A percentile compares a stretch with the other conserved stretches of the same genome.
Evolutionary conservation across 2,797 vertebrate genomes (phyloP).

Genomic region (Lemur catta): DNA sequence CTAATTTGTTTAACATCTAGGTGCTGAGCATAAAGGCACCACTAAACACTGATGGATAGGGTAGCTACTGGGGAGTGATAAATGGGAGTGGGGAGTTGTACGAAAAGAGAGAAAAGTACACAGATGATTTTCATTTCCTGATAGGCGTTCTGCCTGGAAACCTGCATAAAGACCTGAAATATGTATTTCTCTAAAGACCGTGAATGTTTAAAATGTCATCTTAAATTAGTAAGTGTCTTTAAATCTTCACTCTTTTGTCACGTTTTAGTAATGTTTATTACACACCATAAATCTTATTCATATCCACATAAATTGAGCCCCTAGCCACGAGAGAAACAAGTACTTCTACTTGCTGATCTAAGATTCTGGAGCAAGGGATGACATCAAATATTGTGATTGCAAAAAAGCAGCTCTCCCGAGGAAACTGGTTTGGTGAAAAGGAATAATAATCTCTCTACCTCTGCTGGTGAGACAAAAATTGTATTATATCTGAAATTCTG

Average conservation of each 20-base stretch:
- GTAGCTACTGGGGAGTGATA: slow-evolving; percentile 33
- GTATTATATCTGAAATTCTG: neutral
- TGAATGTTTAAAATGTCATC: slow-evolving; percentile 77
- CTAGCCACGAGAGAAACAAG: slow-evolving; percentile 43
- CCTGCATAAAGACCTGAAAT: slow-evolving; percentile 67
- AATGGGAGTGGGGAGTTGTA: neutral
- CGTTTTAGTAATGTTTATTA: slow-evolving; percentile 79
- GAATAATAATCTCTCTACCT: neutral
- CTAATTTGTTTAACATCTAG: slow-evolving; percentile 74
- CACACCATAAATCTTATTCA: slow-evolving; percentile 72
- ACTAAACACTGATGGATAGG: slow-evolving; percentile 59
- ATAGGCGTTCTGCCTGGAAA: slow-evolving; percentile 68
- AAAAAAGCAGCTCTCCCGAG: neutral
- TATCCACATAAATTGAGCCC: slow-evolving; percentile 69
- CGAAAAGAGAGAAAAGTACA: neutral
- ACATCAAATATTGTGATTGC: slow-evolving; percentile 51
- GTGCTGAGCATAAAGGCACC: slow-evolving; percentile 56
- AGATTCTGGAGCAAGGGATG: neutral
- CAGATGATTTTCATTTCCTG: slow-evolving; percentile 68
- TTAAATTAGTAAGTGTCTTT: slow-evolving; percentile 78
- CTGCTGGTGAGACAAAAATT: neutral
- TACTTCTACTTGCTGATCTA: slow-evolving; percentile 31
- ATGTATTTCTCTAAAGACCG: slow-evolving; percentile 63
- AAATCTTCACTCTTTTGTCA: slow-evolving; percentile 77
- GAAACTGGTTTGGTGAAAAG: slow-evolving; percentile 9